Evolutionary conservation across 2,888 invertebrate species (phyloP).

Genomic region (Tetranychus truncatus): DNA sequence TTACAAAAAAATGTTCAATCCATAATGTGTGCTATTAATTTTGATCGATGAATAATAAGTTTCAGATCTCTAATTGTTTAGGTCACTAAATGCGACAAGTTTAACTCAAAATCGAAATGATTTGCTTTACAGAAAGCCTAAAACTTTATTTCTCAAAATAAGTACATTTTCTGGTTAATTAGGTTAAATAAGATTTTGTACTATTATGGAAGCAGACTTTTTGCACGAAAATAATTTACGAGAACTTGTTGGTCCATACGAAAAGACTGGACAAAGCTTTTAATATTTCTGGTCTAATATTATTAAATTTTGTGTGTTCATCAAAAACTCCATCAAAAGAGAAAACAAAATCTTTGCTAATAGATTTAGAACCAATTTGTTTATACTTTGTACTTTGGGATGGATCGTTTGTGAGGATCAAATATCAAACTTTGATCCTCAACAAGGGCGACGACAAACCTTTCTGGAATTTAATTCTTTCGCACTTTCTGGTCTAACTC

Average conservation of each 20-base stretch:
- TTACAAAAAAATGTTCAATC: no score
- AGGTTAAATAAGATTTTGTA: no score
- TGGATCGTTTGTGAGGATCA: slow-evolving; percentile 21
- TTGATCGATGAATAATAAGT: no score
- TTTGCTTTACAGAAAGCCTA: no score
- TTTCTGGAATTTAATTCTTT: slow-evolving; percentile 12
- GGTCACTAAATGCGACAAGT: no score
- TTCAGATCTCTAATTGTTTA: no score
- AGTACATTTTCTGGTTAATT: no score
- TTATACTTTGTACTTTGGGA: slow-evolving; percentile 23
- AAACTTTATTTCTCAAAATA: no score
- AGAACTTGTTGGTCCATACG: slow-evolving; percentile 85
- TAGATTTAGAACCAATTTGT: slow-evolving; percentile 50
- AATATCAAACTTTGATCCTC: slow-evolving; percentile 21
- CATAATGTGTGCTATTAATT: no score
- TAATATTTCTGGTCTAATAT: slow-evolving; percentile 58
- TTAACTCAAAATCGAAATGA: no score
- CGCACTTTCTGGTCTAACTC: slow-evolving; percentile 19
- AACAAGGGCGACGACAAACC: slow-evolving; percentile 19
- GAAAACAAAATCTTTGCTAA: slow-evolving; percentile 68
- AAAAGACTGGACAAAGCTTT: slow-evolving; percentile 61
- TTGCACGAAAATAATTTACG: no score
- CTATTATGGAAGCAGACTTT: no score
- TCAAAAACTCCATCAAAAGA: slow-evolving; percentile 68
- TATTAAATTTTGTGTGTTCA: slow-evolving; percentile 43